Evolutionary conservation across 2,113 vertebrate species (phyloP), one percentile per base, ranked within the genome.

Genomic region (Oryctolagus cuniculus): DNA sequence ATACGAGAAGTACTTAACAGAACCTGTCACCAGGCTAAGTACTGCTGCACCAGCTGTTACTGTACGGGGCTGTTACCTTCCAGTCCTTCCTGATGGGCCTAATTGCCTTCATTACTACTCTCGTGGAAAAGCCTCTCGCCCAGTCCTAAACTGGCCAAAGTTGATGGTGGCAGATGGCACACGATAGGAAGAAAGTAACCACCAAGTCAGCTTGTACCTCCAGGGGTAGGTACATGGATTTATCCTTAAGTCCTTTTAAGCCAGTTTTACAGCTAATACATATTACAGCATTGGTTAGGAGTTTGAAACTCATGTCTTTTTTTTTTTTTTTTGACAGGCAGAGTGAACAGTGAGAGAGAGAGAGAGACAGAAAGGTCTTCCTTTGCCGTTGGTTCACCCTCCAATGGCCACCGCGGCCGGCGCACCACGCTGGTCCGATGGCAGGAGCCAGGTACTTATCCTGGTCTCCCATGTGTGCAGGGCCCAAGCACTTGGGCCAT

Each of bases 101-200:
- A 51, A 78, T 91, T 91, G 55, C 85, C 89, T 92, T 64, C 29
- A 90, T 86, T 85, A 17, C 86, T 87, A 82, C 64, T 94, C 63
- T 84, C 44, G 55, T 55, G 61, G 13, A 94, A 93, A 82, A 77
- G 16, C 24, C n/a, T 61, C 70, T 80, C 10, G 53, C 88, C 10
- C 9, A 13, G 89, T 88, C 75, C 58, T 64, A 69, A 87, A 51
- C 67, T 64, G 75, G 49, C 66, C 73, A 94, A 36, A 89, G 49
- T 51, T 85, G 51, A 93, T 0, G 3, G 12, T 96, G 38, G 29
- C 94, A 86, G 91, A 79, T 78, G 21, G 21, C n/a, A 53, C 22
- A 31, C 34, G 67, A 83, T 19, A 91, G 74, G 63, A 91, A 64
- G 66, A 80, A 91, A 85, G 34, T 15, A 44, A 44, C 53, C 44